Evolutionary conservation across 2,113 vertebrate genomes (phyloP).

Genomic region (Silurus glanis): DNA sequence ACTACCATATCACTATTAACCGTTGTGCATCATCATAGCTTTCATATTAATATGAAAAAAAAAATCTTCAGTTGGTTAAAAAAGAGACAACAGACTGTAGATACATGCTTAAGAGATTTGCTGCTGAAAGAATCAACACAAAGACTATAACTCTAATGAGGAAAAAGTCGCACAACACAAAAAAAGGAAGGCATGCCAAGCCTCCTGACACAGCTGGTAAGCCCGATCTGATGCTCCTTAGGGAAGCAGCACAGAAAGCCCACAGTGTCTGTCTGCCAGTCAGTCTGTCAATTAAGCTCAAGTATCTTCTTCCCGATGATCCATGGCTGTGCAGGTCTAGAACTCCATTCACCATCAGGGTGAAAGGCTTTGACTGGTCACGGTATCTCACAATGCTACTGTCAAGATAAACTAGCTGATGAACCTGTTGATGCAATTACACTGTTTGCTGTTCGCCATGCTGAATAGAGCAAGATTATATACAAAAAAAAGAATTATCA

Average conservation of each 20-base stretch:
- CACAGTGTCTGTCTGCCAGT: conserved; percentile 63
- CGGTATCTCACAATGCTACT: conserved; percentile 23
- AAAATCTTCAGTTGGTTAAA: not conserved
- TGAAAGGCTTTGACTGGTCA: conserved; percentile 19
- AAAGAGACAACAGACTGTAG: not conserved
- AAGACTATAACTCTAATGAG: conserved; percentile 38
- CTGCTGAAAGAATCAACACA: not conserved
- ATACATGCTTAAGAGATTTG: not conserved
- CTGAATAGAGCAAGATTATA: not conserved
- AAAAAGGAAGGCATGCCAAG: not conserved
- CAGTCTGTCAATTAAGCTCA: conserved; percentile 58
- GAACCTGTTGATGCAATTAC: conserved; percentile 37
- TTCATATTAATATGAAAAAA: not conserved
- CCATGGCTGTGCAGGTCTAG: conserved; percentile 12
- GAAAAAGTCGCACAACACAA: conserved; percentile 3
- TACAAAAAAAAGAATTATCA: conserved; percentile 2
- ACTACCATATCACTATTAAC: not conserved
- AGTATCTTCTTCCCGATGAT: conserved; percentile 10
- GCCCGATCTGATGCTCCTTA: conserved; percentile 27
- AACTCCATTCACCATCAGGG: conserved; percentile 21
- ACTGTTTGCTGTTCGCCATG: not conserved
- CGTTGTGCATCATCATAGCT: not conserved
- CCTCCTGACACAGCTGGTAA: conserved; percentile 45
- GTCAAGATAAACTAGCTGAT: conserved; percentile 47
- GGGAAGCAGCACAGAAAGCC: conserved; percentile 38